Evolutionary conservation across 2,113 vertebrate species (phyloP).

Genomic region (Climacteris rufus): DNA sequence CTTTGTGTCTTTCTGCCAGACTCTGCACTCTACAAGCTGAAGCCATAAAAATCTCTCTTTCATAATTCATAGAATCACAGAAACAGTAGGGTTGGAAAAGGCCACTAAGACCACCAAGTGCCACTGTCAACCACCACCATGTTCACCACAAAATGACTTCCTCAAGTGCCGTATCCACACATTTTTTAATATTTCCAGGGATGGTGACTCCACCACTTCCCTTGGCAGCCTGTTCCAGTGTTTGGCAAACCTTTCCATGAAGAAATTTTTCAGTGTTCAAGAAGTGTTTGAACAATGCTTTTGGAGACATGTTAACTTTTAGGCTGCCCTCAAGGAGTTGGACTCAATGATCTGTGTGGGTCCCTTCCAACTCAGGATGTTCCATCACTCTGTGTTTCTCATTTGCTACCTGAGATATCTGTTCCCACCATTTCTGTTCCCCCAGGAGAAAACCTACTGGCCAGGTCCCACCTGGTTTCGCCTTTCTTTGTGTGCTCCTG

Average conservation of each 20-base stretch:
- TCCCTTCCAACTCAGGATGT: neutral
- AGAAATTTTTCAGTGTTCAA: neutral
- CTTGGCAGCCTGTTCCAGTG: neutral
- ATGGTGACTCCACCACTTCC: neutral
- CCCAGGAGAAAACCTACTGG: neutral
- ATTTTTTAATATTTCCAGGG: neutral
- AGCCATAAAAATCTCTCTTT: neutral
- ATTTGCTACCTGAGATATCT: neutral
- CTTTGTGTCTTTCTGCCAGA: neutral
- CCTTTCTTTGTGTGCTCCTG: neutral
- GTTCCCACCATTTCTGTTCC: neutral
- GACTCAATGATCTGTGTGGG: accelerated
- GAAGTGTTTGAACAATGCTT: neutral
- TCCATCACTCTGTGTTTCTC: neutral
- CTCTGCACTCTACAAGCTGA: neutral
- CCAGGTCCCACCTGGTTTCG: neutral
- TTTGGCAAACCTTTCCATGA: neutral
- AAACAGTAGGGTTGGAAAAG: neutral
- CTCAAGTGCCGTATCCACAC: neutral
- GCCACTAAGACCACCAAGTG: neutral
- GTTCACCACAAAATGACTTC: neutral
- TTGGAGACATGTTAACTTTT: neutral
- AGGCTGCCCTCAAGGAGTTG: neutral
- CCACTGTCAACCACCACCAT: too few species aligned
- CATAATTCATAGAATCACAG: neutral